phyloP scores from a whole-genome alignment of 2,888 invertebrate species.

The Platycheirus albimanus region DNA sequence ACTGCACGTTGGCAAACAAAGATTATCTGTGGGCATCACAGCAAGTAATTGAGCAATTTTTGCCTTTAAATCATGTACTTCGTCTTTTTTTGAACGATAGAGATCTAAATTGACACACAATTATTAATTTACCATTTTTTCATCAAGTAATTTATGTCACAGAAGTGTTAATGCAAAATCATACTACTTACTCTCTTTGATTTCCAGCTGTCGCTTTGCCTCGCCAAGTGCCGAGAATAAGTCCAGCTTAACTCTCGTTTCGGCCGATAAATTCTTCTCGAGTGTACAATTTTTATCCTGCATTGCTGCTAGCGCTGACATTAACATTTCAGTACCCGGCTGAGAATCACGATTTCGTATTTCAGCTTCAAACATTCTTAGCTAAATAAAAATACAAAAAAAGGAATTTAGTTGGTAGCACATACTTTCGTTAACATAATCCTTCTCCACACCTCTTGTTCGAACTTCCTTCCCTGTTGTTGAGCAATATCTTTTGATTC shows the following conservation, averaged over 20 bases:
- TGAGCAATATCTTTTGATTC: constrained; percentile 85
- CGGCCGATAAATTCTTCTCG: constrained; percentile 96
- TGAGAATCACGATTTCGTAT: constrained; percentile 81
- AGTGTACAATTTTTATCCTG: constrained; percentile 96
- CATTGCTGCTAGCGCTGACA: constrained; percentile 91
- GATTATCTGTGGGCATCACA: constrained; percentile 89
- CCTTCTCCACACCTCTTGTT: constrained; percentile 81
- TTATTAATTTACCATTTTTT: not conserved
- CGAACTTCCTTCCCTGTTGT: constrained; percentile 81
- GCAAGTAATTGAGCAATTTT: constrained; percentile 97
- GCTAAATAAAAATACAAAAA: constrained; percentile 75
- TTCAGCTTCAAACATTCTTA: constrained; percentile 81
- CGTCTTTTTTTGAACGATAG: constrained; percentile 93
- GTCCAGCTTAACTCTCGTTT: constrained; percentile 98
- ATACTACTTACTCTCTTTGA: constrained; percentile 90
- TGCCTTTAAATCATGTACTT: constrained; percentile 94
- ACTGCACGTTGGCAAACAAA: constrained; percentile 84
- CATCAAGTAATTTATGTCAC: not conserved
- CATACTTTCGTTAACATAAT: not conserved
- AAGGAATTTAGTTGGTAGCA: not conserved
- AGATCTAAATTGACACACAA: constrained; percentile 84
- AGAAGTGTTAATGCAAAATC: not conserved
- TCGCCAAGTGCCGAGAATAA: constrained; percentile 98
- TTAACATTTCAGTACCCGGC: constrained; percentile 88
- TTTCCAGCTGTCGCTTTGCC: constrained; percentile 94